Evolutionary conservation across 2,888 invertebrate species (phyloP), one percentile per base, ranked within the genome.

Genomic region (Amblyjoppa fuscipennis): DNA sequence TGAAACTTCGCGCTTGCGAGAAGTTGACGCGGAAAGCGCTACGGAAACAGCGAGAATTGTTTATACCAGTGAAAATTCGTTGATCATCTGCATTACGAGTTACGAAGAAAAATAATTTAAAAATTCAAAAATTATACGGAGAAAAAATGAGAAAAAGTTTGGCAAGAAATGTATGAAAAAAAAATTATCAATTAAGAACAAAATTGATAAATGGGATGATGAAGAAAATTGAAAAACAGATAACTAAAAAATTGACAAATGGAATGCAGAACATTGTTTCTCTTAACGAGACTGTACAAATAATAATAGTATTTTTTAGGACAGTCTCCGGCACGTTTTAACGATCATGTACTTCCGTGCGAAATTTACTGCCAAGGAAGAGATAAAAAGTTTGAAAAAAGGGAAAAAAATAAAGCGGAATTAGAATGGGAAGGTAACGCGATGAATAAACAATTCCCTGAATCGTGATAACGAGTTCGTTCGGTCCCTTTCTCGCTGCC

Each of bases 401-500:
- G 25, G 64, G 13, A 25, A 34, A 31, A 53, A 53, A 38, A 41
- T 66, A 51, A 31, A 45, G 34, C 20, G 68, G 53, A 25, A 4
- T 13, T 49, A 31, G 61, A 61, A 34, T 34, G 25, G 68, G 69
- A 41, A 68, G 68, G 76, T 77, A 78, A 75, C 81, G 78, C 78
- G 75, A 85, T 81, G 84, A 85, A 85, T 85, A 85, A 85, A 81
- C 69, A 85, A 85, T 81, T 75, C 81, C n/a, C 78, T 66, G 70
- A 81, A 81, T 81, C 78, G 78, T 34, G 84, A 85, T 85, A 81
- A 85, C 84, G 84, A 85, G 81, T 70, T 75, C 81, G 59, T 70
- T 81, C 34, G 64, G 20, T 38, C 45, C 68, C 31, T 76, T 76
- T 77, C 61, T 61, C 16, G 28, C 61, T 74, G 34, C 41, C 28